Evolutionary conservation across 2,113 vertebrate species (phyloP).

Genomic region (Serinus canaria): DNA sequence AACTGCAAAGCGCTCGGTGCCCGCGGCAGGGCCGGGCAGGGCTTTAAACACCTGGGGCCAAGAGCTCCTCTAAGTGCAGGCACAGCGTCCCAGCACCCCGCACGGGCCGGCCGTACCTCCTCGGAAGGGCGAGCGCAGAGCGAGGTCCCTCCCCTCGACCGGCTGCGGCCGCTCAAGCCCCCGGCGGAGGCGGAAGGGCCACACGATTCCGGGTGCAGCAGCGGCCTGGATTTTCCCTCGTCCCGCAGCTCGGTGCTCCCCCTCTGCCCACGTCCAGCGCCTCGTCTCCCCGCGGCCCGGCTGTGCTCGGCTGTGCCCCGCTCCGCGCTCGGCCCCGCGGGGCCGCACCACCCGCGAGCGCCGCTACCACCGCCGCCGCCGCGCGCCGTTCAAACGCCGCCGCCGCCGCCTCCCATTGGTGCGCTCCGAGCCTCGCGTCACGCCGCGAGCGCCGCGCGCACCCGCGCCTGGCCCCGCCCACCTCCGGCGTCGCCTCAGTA

Average conservation of each 20-base stretch:
- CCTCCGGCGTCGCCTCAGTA: fast-evolving
- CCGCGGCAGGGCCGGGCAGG: background rate
- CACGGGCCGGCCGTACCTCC: background rate
- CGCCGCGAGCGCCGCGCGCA: background rate
- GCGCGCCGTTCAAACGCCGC: background rate
- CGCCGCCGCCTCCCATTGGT: background rate
- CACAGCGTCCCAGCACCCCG: background rate
- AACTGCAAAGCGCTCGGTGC: fast-evolving
- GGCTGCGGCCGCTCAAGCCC: background rate
- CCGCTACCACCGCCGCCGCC: background rate
- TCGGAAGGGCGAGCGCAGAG: background rate
- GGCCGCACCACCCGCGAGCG: background rate
- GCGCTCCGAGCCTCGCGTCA: background rate
- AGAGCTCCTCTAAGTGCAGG: background rate
- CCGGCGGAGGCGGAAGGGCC: background rate
- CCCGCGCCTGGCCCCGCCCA: background rate
- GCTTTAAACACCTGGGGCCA: background rate
- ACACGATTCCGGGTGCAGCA: background rate
- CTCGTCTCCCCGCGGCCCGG: background rate
- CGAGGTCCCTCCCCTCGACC: fast-evolving
- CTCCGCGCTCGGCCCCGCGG: background rate
- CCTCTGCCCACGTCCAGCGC: background rate
- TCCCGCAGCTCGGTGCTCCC: background rate
- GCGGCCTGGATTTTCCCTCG: background rate
- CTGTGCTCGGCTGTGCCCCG: background rate